Percentiles rank a stretch among this genome's conserved stretches.
Evolutionary conservation across 2,797 vertebrate species (phyloP).

Genomic region (Pangasius larnaudii): DNA sequence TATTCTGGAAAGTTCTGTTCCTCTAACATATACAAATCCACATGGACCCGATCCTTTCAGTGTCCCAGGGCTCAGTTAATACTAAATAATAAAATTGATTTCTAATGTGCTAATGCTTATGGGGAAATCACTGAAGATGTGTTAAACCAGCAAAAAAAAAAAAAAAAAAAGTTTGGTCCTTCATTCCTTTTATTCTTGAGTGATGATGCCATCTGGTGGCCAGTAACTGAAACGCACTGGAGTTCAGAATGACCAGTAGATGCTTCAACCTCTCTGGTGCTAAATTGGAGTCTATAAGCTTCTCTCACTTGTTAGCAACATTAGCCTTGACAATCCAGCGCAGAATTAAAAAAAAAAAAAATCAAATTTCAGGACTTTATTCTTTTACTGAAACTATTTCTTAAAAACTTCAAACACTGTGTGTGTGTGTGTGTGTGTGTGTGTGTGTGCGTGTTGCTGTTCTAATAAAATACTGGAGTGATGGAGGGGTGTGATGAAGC

Average conservation of each 20-base stretch:
- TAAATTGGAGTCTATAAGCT: background rate
- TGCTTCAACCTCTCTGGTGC: background rate
- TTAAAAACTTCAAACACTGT: background rate
- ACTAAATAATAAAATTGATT: background rate
- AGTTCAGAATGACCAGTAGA: background rate
- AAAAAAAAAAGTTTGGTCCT: background rate
- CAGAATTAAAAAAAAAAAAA: background rate
- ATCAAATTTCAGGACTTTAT: too few species aligned
- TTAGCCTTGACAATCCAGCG: background rate
- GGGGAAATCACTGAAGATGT: background rate
- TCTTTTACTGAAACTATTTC: background rate
- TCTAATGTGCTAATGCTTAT: background rate
- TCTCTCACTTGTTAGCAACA: background rate
- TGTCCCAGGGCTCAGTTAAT: background rate
- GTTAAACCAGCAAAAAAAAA: background rate
- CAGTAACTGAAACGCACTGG: background rate
- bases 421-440: background rate
- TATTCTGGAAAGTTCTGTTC: background rate
- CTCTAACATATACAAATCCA: background rate
- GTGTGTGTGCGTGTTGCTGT: background rate
- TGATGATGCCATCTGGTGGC: constrained; percentile 34
- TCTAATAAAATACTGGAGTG: too few species aligned
- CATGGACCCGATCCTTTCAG: background rate
- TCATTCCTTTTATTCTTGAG: background rate
- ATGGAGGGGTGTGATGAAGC: too few species aligned